phyloP scores from a whole-genome alignment of 53 echinoderm and acorn worm species.

The Patiria pectinifera region DNA sequence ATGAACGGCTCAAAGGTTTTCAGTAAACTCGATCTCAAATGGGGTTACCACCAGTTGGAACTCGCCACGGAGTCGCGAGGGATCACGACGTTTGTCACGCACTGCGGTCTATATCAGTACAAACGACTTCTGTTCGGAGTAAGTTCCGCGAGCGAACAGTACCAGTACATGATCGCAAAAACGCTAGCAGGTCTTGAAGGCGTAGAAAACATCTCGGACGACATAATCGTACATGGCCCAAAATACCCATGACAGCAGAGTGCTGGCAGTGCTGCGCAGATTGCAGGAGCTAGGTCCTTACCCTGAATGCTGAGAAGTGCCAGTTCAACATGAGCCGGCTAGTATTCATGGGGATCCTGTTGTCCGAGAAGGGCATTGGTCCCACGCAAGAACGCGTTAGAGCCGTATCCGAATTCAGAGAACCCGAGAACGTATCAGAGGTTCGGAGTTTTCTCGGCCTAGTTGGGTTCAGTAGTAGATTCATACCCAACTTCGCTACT shows the following conservation, averaged over 20 bases:
- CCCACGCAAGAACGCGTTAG: conserved; percentile 50
- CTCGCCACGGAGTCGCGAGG: conserved; percentile 58
- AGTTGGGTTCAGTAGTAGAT: too few species aligned
- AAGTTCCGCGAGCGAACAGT: conserved; percentile 50
- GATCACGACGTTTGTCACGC: conserved; percentile 75
- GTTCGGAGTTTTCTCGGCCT: conserved; percentile 71
- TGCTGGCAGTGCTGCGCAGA: conserved; percentile 15
- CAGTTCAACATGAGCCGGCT: conserved; percentile 54
- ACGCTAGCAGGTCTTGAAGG: conserved; percentile 57
- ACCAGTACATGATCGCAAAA: conserved; percentile 62
- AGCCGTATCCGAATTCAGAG: conserved; percentile 59
- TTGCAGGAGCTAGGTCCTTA: conserved; percentile 50
- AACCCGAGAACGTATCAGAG: conserved; percentile 65
- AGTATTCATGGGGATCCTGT: conserved; percentile 61
- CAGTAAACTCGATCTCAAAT: conserved; percentile 71
- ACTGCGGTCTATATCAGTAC: conserved; percentile 70
- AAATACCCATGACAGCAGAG: conserved; percentile 69
- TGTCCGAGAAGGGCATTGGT: conserved; percentile 37
- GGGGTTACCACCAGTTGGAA: conserved; percentile 78
- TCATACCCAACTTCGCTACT: conserved; percentile 72
- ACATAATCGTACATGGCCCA: conserved; percentile 70
- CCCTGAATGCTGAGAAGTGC: conserved; percentile 58
- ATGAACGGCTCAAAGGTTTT: conserved; percentile 60
- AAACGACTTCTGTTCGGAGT: conserved; percentile 66
- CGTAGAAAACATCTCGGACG: conserved; percentile 72